Evolutionary conservation across 2,797 vertebrate genomes (phyloP).

Genomic region (Lates japonicus): DNA sequence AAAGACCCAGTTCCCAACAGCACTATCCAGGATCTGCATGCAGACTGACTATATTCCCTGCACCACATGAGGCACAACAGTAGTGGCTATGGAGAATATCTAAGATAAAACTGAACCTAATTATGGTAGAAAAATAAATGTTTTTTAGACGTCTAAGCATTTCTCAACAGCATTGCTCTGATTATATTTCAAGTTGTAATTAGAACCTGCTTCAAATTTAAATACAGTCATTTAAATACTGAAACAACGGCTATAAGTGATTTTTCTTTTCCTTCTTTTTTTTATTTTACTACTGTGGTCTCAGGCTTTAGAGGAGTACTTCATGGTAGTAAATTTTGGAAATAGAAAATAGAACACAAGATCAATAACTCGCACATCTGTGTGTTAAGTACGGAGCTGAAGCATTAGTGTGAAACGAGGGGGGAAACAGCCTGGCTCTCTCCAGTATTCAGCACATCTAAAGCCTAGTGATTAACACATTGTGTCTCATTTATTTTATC

Average conservation of each 20-base stretch:
- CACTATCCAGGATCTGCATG: neutral
- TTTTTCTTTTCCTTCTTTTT: too few species aligned
- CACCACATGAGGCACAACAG: neutral
- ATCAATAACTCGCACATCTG: too few species aligned
- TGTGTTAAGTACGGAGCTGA: neutral
- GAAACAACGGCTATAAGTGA: neutral
- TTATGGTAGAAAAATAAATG: too few species aligned
- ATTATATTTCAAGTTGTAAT: neutral
- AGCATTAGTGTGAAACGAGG: neutral
- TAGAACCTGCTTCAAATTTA: neutral
- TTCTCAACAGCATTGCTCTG: neutral
- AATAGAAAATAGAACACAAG: too few species aligned
- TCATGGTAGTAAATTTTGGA: neutral
- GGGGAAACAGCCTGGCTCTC: too few species aligned
- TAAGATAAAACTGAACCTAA: too few species aligned
- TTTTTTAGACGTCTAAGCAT: too few species aligned
- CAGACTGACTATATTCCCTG: neutral
- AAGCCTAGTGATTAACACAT: too few species aligned
- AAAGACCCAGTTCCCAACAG: neutral
- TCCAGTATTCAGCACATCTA: neutral
- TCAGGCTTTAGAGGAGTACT: neutral
- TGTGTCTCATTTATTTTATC: too few species aligned
- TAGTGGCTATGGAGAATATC: neutral
- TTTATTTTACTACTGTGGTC: too few species aligned
- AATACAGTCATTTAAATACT: neutral